phyloP scores from a whole-genome alignment of 1,140 invertebrate genomes.

The Globodera rostochiensis region DNA sequence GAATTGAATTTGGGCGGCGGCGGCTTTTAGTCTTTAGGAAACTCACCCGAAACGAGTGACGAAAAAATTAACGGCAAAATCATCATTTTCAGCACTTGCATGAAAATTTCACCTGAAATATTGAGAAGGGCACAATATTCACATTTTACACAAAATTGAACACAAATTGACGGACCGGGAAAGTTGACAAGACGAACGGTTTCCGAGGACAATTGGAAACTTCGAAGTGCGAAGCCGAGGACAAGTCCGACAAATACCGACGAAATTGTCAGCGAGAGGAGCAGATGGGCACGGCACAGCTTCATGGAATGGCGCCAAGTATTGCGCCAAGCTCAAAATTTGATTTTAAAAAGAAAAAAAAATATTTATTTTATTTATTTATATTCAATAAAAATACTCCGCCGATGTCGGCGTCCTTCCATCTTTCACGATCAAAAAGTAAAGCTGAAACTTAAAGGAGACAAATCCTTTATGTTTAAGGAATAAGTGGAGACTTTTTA shows the following conservation, averaged over 20 bases:
- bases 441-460: too few relatives aligned
- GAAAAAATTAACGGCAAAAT: conserved; percentile 56
- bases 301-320: conserved; percentile 8
- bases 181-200: conserved; percentile 59
- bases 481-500: too few relatives aligned
- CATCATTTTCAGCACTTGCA: conserved; percentile 55
- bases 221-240: conserved; percentile 54
- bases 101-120: conserved; percentile 51
- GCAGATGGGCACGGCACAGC: conserved; percentile 54
- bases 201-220: conserved; percentile 51
- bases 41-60: conserved; percentile 46
- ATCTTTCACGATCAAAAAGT: too few relatives aligned
- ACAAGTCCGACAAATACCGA: conserved; percentile 57
- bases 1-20: not conserved
- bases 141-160: not conserved
- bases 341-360: too few relatives aligned
- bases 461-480: too few relatives aligned
- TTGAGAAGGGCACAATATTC: not conserved
- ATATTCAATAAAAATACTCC: too few relatives aligned
- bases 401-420: too few relatives aligned
- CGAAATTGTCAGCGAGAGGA: conserved; percentile 60
- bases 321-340: not conserved
- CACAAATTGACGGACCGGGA: conserved; percentile 41
- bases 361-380: too few relatives aligned
- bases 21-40: too few relatives aligned